Conservation (phyloP, 92 coral and sea anemone species). For the Siderastrea radians region DNA sequence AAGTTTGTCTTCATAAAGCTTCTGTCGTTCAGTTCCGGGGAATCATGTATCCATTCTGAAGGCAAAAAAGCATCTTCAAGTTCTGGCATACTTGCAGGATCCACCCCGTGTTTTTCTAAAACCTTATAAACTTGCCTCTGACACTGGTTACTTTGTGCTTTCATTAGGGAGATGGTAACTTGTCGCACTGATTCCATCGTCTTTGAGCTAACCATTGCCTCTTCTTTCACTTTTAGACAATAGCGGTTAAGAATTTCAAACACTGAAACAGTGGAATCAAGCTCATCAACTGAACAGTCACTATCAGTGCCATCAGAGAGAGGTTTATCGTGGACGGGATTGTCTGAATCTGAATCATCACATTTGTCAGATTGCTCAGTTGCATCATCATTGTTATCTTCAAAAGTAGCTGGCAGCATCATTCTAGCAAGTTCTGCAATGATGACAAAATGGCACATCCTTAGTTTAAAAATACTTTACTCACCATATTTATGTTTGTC, state of each 20-base stretch:
- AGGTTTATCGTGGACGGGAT: not conserved
- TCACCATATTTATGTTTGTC: not conserved
- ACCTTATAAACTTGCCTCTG: not conserved
- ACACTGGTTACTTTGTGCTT: not conserved
- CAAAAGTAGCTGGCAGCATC: not conserved
- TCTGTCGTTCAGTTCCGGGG: not conserved
- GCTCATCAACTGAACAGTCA: not conserved
- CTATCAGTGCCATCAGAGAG: not conserved
- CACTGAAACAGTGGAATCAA: not conserved
- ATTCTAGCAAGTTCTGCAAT: not conserved
- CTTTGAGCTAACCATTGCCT: not conserved
- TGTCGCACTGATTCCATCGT: not conserved
- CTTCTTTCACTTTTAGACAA: not conserved
- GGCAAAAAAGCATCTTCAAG: not conserved
- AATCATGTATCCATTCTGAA: not conserved
- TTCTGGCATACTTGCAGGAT: not conserved
- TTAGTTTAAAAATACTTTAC: not conserved
- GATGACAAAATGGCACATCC: too few species aligned
- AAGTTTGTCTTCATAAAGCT: not conserved
- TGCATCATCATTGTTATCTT: not conserved
- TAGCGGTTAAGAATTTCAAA: not conserved
- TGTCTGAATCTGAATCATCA: not conserved
- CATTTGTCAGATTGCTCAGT: not conserved
- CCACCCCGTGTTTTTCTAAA: not conserved
- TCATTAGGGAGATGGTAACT: not conserved